Evolutionary conservation across 2,888 invertebrate genomes (phyloP).

Genomic region (Antitype chi): DNA sequence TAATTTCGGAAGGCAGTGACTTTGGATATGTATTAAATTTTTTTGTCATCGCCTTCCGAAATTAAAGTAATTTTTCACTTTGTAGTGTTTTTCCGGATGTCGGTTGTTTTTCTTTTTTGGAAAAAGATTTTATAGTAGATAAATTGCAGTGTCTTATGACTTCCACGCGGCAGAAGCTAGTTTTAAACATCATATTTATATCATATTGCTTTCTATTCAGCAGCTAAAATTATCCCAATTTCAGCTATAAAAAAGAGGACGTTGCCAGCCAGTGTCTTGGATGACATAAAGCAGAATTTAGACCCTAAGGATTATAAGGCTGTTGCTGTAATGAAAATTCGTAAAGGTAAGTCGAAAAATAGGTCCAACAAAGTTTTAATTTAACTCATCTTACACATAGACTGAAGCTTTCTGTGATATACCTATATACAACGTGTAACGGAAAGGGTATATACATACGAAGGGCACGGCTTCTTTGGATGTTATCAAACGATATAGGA

Average conservation of each 20-base stretch:
- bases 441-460: too few relatives aligned
- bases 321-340: slow-evolving; percentile 24
- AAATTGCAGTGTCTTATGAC: not conserved
- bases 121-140: too few relatives aligned
- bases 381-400: not conserved
- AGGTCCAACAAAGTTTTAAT: not conserved
- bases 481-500: too few relatives aligned
- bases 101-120: too few relatives aligned
- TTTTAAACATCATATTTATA: not conserved
- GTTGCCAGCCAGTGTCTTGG: slow-evolving; percentile 22
- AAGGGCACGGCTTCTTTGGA: too few relatives aligned
- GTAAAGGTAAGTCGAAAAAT: slow-evolving; percentile 23
- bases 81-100: too few relatives aligned
- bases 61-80: too few relatives aligned
- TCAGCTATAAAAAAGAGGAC: slow-evolving; percentile 33
- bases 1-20: too few relatives aligned
- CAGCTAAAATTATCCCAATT: not conserved
- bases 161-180: not conserved
- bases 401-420: not conserved
- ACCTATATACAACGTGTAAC: too few relatives aligned
- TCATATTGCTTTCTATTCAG: not conserved
- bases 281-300: slow-evolving; percentile 24
- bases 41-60: too few relatives aligned
- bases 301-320: slow-evolving; percentile 24
- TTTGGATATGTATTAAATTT: too few relatives aligned